A percentile compares a stretch with the other conserved stretches of the same genome.
Evolutionary conservation across 2,797 vertebrate species (phyloP).

Genomic region (Hydrocynus forskahlii): DNA sequence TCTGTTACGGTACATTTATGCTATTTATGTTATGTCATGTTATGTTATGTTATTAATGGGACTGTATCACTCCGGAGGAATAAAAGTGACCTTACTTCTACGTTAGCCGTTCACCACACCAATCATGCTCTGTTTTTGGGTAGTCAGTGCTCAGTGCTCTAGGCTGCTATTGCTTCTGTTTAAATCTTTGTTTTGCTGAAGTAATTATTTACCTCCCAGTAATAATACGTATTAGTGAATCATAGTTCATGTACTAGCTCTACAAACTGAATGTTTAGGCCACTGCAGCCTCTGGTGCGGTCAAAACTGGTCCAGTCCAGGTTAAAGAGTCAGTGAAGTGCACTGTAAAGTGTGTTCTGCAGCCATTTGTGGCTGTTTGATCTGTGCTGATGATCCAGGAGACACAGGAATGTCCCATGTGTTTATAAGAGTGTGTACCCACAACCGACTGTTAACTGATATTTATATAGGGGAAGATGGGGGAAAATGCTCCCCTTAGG

Average conservation of each 20-base stretch:
- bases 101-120: too few species aligned
- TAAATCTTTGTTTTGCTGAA: neutral
- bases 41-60: too few species aligned
- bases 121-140: too few species aligned
- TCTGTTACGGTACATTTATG: too few species aligned
- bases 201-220: neutral
- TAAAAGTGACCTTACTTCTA: too few species aligned
- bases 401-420: conserved; percentile 48
- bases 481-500: neutral
- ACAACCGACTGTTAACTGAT: conserved; percentile 37
- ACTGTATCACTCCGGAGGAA: too few species aligned
- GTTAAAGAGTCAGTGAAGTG: conserved; percentile 16
- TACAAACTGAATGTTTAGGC: neutral
- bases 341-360: neutral
- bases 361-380: conserved; percentile 18
- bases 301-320: neutral
- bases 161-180: too few species aligned
- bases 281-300: neutral
- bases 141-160: too few species aligned
- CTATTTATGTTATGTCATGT: too few species aligned
- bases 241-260: neutral
- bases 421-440: conserved; percentile 33
- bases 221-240: neutral
- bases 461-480: neutral
- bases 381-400: conserved; percentile 40